These are phyloP conservation scores for Gopherus evgoodei DNA, from an alignment of 2,113 vertebrate genomes.

Conservation along the genomic window DNA sequence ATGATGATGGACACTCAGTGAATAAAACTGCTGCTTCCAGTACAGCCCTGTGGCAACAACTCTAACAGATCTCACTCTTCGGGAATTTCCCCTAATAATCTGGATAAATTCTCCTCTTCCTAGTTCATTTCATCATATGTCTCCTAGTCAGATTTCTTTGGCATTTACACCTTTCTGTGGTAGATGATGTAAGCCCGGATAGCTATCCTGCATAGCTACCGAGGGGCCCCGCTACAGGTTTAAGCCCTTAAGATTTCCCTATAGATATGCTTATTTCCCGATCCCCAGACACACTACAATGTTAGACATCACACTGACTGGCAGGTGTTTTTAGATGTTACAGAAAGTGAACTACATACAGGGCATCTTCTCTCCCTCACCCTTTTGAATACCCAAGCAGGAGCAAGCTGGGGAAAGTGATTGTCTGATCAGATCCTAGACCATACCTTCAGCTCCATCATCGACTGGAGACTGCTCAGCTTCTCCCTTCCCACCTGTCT, in stretches of 20 bases:
- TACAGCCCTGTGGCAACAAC: not conserved
- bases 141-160: not conserved
- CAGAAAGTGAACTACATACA: not conserved
- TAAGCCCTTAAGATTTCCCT: not conserved
- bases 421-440: not conserved
- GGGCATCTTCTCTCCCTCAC: not conserved
- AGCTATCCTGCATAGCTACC: not conserved
- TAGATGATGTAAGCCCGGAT: not conserved
- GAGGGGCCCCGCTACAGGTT: not conserved
- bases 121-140: not conserved
- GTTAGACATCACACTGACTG: not conserved
- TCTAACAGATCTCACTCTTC: not conserved
- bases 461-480: not conserved
- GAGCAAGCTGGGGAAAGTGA: not conserved
- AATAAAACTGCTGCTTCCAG: not conserved
- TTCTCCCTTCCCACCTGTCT: fast-evolving
- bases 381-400: not conserved
- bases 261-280: not conserved
- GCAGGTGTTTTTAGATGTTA: not conserved
- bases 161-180: not conserved
- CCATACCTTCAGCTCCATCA: not conserved
- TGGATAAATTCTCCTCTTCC: not conserved
- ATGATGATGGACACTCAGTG: not conserved
- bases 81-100: fast-evolving
- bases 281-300: not conserved